Evolutionary conservation across 2,888 invertebrate genomes (phyloP), one percentile per base, ranked within the genome.

Genomic region (Watsonalla cultraria): DNA sequence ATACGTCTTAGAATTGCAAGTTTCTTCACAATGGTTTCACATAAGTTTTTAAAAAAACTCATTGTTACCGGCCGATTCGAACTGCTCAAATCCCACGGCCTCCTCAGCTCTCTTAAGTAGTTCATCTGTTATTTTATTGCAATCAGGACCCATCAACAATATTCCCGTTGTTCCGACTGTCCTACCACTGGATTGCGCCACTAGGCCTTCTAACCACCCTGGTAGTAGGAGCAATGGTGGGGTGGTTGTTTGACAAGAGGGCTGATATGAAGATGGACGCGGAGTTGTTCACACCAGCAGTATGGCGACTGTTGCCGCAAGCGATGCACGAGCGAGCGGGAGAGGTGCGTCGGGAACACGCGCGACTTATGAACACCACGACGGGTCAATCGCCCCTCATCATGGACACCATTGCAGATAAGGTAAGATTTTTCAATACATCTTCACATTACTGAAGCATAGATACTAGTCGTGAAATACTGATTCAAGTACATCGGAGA

Each of bases 121-220:
- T 24, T 24, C 24, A 24, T 24, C 1, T 24, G 24, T 24, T 42
- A 11, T 8, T 15, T 42, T 46, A 45, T 6, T 52, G 48, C 33
- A 52, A 51, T 54, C 82, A 91, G 81, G 83, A 87, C 52, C 86
- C 91, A 5, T 79, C 81, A 63, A 71, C 78, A 42, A 90, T 94
- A 49, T 96, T 95, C 77, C 94, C 95, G 0, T 76, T 96, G 11
- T 96, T 96, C 83, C 93, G 95, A 8, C 72, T 96, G 47, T 96
- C 96, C 0, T 96, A 95, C 79, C 94, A 96, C 76, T 96, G 96
- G 96, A 94, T 96, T 56, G 94, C 95, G 45, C 94, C 95, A 0
- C 87, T 95, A 51, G 96, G 96, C 0, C 91, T 95, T 0, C 51
- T 92, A 0, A 92, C 94, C 0, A 95, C 95, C 0, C 71, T 96